Percentiles rank a stretch among this genome's conserved stretches.
These are phyloP conservation scores for Hyposmocoma kahamanoa DNA, from an alignment of 1,140 invertebrate species.

Conservation along the genomic window DNA sequence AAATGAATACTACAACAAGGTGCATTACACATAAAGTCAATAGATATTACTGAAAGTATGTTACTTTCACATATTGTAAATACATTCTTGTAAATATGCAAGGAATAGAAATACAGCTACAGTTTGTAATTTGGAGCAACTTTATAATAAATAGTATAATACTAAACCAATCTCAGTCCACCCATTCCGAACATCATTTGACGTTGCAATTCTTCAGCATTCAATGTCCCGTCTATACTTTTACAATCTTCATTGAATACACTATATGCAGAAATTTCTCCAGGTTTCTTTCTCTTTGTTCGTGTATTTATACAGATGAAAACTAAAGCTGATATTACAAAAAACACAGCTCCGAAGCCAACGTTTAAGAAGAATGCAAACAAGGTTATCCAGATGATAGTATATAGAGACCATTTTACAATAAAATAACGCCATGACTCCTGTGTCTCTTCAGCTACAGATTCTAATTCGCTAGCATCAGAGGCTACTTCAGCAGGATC, in stretches of 20 bases:
- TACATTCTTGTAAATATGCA: too few relatives aligned
- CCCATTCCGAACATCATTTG: constrained; percentile 83
- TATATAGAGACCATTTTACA: constrained; percentile 45
- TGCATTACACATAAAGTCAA: too few relatives aligned
- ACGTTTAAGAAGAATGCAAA: constrained; percentile 75
- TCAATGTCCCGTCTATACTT: constrained; percentile 93
- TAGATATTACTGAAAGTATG: too few relatives aligned
- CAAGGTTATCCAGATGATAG: constrained; percentile 49
- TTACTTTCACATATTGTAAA: too few relatives aligned
- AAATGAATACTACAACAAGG: too few relatives aligned
- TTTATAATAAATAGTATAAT: neutral
- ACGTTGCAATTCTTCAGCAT: constrained; percentile 95
- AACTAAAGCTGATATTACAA: constrained; percentile 85
- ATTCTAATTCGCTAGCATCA: constrained; percentile 46
- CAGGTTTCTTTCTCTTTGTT: constrained; percentile 78
- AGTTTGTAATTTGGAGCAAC: too few relatives aligned
- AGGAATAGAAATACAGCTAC: too few relatives aligned
- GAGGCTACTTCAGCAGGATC: constrained; percentile 25
- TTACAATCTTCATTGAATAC: constrained; percentile 97
- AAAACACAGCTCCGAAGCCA: constrained; percentile 93
- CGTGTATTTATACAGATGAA: constrained; percentile 91
- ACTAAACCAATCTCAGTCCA: constrained; percentile 30
- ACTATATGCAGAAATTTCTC: constrained; percentile 95
- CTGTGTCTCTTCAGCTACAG: constrained; percentile 31
- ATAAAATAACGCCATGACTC: constrained; percentile 50